phyloP scores from a whole-genome alignment of 2,888 invertebrate genomes.

The Emmelina monodactyla region DNA sequence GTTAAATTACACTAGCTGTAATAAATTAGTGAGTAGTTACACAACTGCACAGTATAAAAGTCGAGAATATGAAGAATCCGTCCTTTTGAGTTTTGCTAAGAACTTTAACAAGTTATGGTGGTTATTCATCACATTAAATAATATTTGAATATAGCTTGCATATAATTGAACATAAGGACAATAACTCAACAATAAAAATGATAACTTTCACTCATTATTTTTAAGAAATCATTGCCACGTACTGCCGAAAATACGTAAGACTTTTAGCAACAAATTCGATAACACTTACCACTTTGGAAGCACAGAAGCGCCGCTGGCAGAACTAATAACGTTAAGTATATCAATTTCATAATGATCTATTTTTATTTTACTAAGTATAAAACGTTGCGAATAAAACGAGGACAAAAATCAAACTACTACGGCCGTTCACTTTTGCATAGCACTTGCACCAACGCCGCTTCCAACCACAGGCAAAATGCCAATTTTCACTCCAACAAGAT shows the following conservation, averaged over 20 bases:
- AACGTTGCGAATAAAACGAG: slow-evolving; percentile 25
- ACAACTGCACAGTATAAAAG: no score
- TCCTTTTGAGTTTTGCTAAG: no score
- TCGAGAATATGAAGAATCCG: no score
- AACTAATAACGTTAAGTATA: slow-evolving; percentile 70
- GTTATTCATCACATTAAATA: no score
- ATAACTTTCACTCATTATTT: slow-evolving; percentile 34
- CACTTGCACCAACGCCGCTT: slow-evolving; percentile 37
- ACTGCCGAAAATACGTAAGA: slow-evolving; percentile 18
- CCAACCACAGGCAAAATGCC: slow-evolving; percentile 46
- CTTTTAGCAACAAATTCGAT: slow-evolving; percentile 21
- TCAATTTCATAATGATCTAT: slow-evolving; percentile 70
- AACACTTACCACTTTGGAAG: slow-evolving; percentile 75
- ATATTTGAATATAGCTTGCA: no score
- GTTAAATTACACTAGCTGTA: no score
- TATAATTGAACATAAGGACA: no score
- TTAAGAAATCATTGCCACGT: slow-evolving; percentile 48
- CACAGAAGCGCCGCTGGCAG: slow-evolving; percentile 76
- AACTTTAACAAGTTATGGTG: no score
- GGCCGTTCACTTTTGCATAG: slow-evolving; percentile 49
- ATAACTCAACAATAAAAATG: slow-evolving; percentile 1
- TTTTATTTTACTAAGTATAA: slow-evolving; percentile 20
- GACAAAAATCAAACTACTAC: slow-evolving; percentile 31
- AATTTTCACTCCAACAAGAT: slow-evolving; percentile 62
- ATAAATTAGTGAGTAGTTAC: no score